Evolutionary conservation across 53 echinoderm and acorn worm genomes (phyloP).

Genomic region (Holothuria scabra): DNA sequence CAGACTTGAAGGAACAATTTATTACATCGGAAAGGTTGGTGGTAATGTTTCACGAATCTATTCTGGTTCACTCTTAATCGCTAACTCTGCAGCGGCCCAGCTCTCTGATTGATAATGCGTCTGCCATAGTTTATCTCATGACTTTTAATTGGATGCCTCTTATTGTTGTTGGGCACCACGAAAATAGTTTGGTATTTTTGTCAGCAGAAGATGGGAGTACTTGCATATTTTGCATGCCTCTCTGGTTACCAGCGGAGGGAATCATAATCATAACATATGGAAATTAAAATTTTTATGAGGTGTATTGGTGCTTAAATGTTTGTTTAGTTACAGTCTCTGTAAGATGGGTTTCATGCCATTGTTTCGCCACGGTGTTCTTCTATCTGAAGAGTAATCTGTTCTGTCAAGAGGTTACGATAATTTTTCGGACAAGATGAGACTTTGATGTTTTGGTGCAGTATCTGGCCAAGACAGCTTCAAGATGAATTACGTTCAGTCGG

Average conservation of each 20-base stretch:
- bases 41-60: too few species aligned
- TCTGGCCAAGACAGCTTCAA: conserved; percentile 27
- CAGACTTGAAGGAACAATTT: too few species aligned
- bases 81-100: too few species aligned
- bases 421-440: neutral
- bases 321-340: conserved; percentile 32
- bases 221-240: conserved; percentile 48
- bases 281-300: conserved; percentile 33
- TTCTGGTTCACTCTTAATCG: too few species aligned
- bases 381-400: conserved; percentile 4
- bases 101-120: conserved; percentile 16
- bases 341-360: neutral
- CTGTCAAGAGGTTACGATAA: conserved; percentile 9
- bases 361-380: neutral
- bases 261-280: conserved; percentile 36
- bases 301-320: conserved; percentile 46
- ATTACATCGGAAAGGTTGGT: too few species aligned
- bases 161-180: conserved; percentile 36
- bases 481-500: conserved; percentile 48
- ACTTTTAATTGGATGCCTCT: conserved; percentile 43
- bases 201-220: conserved; percentile 39
- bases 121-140: conserved; percentile 25
- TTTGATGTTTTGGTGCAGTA: neutral
- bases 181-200: conserved; percentile 46
- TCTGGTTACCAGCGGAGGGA: conserved; percentile 40